These are phyloP conservation scores for Quadriops clusia DNA, from an alignment of 2,888 invertebrate species.

Conservation along the genomic window DNA sequence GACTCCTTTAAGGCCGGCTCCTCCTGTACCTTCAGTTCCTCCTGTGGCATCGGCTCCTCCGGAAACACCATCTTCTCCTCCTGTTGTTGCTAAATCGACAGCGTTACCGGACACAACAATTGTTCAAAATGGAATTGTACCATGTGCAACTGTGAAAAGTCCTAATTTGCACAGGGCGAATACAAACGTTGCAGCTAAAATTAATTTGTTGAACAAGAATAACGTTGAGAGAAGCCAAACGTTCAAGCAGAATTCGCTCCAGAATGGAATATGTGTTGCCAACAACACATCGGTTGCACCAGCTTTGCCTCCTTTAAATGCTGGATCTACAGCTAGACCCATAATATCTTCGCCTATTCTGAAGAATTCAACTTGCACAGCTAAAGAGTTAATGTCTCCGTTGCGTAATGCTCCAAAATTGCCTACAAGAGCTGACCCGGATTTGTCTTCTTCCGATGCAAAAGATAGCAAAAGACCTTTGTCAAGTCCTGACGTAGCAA, in stretches of 20 bases:
- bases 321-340: conserved; percentile 52
- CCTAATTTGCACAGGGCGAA: conserved; percentile 16
- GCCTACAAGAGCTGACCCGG: conserved; percentile 49
- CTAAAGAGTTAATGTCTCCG: conserved; percentile 58
- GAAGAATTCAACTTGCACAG: conserved; percentile 70
- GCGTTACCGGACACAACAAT: no score
- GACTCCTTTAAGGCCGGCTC: conserved; percentile 38
- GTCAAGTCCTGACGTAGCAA: conserved; percentile 34
- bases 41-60: conserved; percentile 22
- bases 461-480: conserved; percentile 39
- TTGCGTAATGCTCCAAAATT: conserved; percentile 48
- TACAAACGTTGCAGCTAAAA: conserved; percentile 16
- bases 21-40: conserved; percentile 51
- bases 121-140: no score
- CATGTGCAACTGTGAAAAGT: conserved; percentile 11
- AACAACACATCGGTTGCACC: conserved; percentile 37
- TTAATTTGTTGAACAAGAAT: conserved; percentile 21
- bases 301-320: conserved; percentile 52
- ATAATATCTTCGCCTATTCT: conserved; percentile 72
- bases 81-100: conserved; percentile 4
- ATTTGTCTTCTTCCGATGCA: conserved; percentile 32
- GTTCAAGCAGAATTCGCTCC: conserved; percentile 37
- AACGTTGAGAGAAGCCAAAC: conserved; percentile 15
- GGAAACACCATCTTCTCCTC: no score
- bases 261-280: conserved; percentile 34